These are phyloP conservation scores for Xestia rhomboidea DNA, from an alignment of 2,888 invertebrate genomes.

Conservation along the genomic window DNA sequence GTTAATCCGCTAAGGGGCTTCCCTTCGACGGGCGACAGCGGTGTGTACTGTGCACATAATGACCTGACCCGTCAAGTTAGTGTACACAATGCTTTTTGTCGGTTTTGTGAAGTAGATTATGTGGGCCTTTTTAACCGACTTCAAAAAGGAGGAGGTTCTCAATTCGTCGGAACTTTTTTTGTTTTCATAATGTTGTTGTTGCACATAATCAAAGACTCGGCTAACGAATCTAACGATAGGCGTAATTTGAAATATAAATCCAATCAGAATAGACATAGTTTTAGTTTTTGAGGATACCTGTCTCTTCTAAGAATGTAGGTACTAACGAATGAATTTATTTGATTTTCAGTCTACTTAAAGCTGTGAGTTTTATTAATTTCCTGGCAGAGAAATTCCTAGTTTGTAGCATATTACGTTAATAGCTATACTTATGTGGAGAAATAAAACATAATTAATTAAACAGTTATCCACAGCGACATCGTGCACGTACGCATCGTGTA, in stretches of 20 bases:
- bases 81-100: constrained; percentile 9
- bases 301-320: not conserved
- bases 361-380: not conserved
- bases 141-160: too few relatives aligned
- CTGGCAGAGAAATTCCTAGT: not conserved
- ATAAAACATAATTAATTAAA: constrained; percentile 31
- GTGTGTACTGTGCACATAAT: constrained; percentile 23
- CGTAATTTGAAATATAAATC: not conserved
- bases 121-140: too few relatives aligned
- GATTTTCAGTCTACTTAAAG: not conserved
- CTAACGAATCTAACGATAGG: not conserved
- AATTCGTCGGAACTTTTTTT: too few relatives aligned
- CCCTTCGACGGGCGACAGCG: constrained; percentile 28
- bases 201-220: not conserved
- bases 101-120: constrained; percentile 15
- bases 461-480: constrained; percentile 19
- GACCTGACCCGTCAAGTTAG: constrained; percentile 11
- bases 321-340: not conserved
- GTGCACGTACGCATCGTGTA: constrained; percentile 25
- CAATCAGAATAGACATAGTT: too few relatives aligned
- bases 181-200: constrained; percentile 3
- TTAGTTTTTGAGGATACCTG: not conserved
- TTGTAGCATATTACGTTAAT: not conserved
- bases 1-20: constrained; percentile 60
- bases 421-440: not conserved